Conservation (phyloP, 2,888 invertebrate genomes). For the Aphelenchoides bicaudatus region DNA sequence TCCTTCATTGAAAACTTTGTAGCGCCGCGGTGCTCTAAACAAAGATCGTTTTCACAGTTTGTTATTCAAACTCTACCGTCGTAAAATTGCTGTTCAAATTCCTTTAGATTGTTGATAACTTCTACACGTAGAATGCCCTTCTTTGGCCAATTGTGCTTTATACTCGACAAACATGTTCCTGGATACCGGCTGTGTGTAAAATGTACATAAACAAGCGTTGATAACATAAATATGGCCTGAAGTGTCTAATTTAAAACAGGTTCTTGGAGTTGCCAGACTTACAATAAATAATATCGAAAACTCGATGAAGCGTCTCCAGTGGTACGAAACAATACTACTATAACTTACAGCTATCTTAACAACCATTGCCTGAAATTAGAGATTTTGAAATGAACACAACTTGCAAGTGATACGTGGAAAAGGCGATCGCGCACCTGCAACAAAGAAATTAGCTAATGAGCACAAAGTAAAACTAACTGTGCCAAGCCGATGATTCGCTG, state of each 20-base stretch:
- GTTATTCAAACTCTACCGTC: constrained; percentile 9
- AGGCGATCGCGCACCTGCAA: constrained; percentile 54
- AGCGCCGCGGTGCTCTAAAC: constrained; percentile 4
- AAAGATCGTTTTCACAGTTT: too few species aligned
- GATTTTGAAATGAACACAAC: too few species aligned
- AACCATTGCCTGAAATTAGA: too few species aligned
- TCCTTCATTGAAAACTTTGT: constrained; percentile 38
- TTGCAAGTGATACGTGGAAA: too few species aligned
- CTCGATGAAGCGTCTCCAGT: constrained; percentile 77
- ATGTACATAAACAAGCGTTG: constrained; percentile 88
- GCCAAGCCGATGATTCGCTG: not conserved
- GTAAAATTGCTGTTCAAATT: constrained; percentile 36
- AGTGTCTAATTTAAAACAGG: constrained; percentile 44
- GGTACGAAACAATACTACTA: constrained; percentile 79
- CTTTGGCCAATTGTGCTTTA: constrained; percentile 77
- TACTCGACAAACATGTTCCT: constrained; percentile 80
- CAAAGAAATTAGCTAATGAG: too few species aligned
- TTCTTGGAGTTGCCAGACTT: constrained; percentile 1
- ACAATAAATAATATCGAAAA: constrained; percentile 68
- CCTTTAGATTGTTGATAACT: constrained; percentile 66
- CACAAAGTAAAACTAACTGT: too few species aligned
- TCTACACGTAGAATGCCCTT: constrained; percentile 90
- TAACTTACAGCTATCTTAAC: constrained; percentile 86
- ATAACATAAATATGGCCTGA: constrained; percentile 77
- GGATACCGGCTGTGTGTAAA: constrained; percentile 86